A percentile compares a stretch with the other conserved stretches of the same genome.
These are phyloP conservation scores for Alces alces DNA, from an alignment of 2,113 vertebrate species.

Conservation along the genomic window DNA sequence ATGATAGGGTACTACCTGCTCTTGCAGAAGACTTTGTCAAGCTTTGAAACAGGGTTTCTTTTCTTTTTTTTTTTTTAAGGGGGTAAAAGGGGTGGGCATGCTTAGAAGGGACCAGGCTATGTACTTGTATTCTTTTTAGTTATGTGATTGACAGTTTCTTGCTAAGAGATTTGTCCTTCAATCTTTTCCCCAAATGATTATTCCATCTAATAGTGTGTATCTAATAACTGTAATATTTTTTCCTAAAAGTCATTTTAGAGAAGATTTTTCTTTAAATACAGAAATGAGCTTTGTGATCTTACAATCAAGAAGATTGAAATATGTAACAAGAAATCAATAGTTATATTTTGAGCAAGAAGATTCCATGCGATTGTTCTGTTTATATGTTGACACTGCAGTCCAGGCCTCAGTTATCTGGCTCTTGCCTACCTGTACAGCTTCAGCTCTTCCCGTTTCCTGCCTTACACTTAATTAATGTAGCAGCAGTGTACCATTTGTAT, in stretches of 20 bases:
- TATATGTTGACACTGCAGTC: background rate
- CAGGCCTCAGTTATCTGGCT: background rate
- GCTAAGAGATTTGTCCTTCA: background rate
- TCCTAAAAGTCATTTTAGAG: background rate
- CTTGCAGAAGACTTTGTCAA: background rate
- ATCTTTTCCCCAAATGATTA: slow-evolving; percentile 3
- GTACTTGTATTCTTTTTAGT: background rate
- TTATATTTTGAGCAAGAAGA: background rate
- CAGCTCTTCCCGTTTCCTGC: background rate
- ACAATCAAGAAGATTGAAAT: background rate
- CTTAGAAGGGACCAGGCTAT: background rate
- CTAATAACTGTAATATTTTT: background rate
- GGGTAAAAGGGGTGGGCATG: background rate
- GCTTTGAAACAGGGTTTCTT: background rate
- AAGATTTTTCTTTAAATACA: background rate
- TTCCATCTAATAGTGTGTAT: background rate
- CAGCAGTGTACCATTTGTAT: background rate
- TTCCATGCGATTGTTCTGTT: background rate
- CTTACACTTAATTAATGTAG: background rate
- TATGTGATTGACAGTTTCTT: background rate
- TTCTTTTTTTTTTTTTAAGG: background rate
- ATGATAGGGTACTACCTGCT: background rate
- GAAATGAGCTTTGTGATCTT: slow-evolving; percentile 34
- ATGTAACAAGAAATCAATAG: background rate
- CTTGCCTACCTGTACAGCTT: background rate